Conservation (phyloP, 2,797 vertebrate genomes). For the Alcedo atthis region DNA sequence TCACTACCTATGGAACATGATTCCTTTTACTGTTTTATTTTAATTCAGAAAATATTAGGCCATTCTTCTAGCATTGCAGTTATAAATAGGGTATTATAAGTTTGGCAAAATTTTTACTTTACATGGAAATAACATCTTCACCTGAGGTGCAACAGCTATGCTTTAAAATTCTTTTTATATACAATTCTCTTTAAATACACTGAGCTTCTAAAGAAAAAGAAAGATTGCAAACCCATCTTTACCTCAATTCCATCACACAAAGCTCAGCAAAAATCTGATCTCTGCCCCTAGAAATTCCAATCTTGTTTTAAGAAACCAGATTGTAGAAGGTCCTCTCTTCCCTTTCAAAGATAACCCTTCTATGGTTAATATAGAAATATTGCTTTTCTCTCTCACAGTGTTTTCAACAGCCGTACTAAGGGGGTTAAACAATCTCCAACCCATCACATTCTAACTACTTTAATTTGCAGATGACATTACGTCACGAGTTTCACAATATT, state of each 20-base stretch:
- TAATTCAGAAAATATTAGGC: background rate
- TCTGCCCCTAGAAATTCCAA: background rate
- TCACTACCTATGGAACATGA: background rate
- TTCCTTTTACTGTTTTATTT: background rate
- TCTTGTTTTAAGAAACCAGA: background rate
- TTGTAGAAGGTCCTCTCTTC: background rate
- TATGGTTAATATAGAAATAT: background rate
- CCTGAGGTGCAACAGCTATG: fast-evolving
- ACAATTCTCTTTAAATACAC: background rate
- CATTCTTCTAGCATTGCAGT: background rate
- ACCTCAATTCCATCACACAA: background rate
- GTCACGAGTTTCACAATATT: background rate
- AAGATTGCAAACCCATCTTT: background rate
- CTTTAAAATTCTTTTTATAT: background rate
- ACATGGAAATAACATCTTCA: background rate
- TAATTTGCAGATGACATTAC: background rate
- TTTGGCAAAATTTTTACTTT: background rate
- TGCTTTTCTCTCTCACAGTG: background rate
- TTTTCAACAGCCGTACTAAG: background rate
- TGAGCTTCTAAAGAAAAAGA: background rate
- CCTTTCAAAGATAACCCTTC: background rate
- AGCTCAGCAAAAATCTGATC: background rate
- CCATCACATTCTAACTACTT: background rate
- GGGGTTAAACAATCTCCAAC: background rate
- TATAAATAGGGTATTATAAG: background rate